These are phyloP conservation scores for Malurus leucopterus DNA, from an alignment of 2,797 vertebrate genomes.

Conservation along the genomic window DNA sequence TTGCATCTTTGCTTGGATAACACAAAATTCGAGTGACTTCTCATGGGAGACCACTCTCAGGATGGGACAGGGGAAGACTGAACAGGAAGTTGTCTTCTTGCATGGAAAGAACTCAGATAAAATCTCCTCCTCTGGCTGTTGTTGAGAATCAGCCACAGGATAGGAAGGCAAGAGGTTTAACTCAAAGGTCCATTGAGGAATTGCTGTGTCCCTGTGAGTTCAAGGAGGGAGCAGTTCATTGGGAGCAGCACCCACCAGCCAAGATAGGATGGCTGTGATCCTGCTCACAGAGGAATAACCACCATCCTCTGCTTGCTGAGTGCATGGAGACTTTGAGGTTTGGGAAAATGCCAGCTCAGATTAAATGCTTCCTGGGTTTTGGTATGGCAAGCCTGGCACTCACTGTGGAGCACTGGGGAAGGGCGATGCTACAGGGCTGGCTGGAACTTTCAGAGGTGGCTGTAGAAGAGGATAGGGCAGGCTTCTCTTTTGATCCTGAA, in stretches of 20 bases:
- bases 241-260: background rate
- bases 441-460: background rate
- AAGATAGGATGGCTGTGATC: background rate
- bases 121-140: background rate
- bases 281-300: background rate
- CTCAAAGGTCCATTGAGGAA: fast-evolving
- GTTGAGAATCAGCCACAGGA: fast-evolving
- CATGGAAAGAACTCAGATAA: fast-evolving
- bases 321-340: background rate
- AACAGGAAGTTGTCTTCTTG: background rate
- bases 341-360: background rate
- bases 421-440: background rate
- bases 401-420: fast-evolving
- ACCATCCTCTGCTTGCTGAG: background rate
- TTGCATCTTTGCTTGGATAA: background rate
- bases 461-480: background rate
- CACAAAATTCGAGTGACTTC: fast-evolving
- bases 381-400: background rate
- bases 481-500: background rate
- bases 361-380: background rate
- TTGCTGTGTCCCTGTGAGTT: fast-evolving
- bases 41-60: background rate
- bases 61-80: fast-evolving
- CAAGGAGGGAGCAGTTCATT: background rate
- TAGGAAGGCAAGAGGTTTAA: background rate